Percentiles rank a stretch among this genome's conserved stretches.
These are phyloP conservation scores for Megalops cyprinoides DNA, from an alignment of 2,797 vertebrate species.

Conservation along the genomic window DNA sequence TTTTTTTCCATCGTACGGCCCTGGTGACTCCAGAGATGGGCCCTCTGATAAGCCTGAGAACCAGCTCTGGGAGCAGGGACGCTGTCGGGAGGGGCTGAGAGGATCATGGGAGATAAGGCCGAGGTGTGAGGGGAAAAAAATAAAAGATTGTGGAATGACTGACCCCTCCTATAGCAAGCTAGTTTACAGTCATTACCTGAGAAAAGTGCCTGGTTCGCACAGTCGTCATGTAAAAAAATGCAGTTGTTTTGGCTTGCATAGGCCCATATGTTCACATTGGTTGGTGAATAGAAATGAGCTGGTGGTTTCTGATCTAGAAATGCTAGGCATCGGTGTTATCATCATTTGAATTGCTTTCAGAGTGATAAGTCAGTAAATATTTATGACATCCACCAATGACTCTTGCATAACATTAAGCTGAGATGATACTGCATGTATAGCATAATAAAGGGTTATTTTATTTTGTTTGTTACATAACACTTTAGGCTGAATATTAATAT, in stretches of 20 bases:
- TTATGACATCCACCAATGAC: neutral
- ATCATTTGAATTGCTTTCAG: neutral
- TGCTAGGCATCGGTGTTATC: neutral
- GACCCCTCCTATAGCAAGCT: neutral
- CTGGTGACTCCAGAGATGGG: conserved; percentile 44
- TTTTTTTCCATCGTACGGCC: conserved; percentile 31
- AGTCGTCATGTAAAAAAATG: neutral
- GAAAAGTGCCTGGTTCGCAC: neutral
- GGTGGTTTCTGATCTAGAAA: neutral
- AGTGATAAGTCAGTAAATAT: neutral
- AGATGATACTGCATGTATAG: neutral
- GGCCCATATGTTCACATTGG: neutral
- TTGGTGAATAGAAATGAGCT: neutral
- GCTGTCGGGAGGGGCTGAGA: conserved; percentile 17
- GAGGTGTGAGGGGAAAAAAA: conserved; percentile 23
- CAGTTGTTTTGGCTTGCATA: neutral
- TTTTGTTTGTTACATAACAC: conserved; percentile 6
- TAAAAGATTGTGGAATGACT: neutral
- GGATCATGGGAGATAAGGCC: conserved; percentile 20
- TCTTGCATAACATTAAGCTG: neutral
- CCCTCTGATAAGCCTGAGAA: conserved; percentile 40
- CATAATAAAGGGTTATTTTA: neutral
- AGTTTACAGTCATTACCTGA: neutral
- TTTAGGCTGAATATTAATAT: conserved; percentile 9
- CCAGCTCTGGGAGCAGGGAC: neutral